Base-by-base conservation (phyloP, 2,797 vertebrate species). In the Amphiprion clarkii region DNA sequence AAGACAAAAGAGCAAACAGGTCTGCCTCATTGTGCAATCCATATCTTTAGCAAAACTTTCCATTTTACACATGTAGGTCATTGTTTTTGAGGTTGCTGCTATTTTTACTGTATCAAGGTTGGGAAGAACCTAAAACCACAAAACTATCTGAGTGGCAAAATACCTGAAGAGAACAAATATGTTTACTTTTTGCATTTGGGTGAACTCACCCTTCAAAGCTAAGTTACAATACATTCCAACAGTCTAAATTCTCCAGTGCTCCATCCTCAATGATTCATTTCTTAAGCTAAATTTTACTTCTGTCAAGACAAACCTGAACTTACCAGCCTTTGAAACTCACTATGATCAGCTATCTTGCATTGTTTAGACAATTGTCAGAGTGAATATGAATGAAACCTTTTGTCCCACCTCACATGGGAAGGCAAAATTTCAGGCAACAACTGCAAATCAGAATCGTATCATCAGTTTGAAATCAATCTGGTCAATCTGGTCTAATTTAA, bases 401-500 rank as follows among this genome's bases (percentile, higher is more conserved):
- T 21, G n/a, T 36, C 7, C 33, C 31, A 8, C 31, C 10, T 16
- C 40, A 42, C 40, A 42, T 31, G 31, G 31, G 31, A 1, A 9
- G 8, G 8, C 8, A 6, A 27, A 31, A 31, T 31, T 31, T 31
- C 31, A 31, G 31, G 11, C 40, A 53, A 9, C 33, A 68, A 69
- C 63, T 76, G 75, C 62, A 13, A 70, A 61, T 71, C n/a, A 49
- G 61, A 12, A 36, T 53, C 11, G 4, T 54, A 67, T 73, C 56
- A 46, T 49, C 44, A 62, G n/a, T 31, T 52, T 63, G 58, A 49
- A 59, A 78, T 78, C 29, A 70, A 63, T 75, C 72, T 39, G 63
- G 64, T 71, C 56, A 64, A 23, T 23, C 23, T 23, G 23, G 23
- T 71, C 79, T 84, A 65, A 79, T 79, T 79, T 57, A 82, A 71